Base-by-base conservation (phyloP, 1,140 invertebrate genomes). In the Zaprionus kolodkinae region DNA sequence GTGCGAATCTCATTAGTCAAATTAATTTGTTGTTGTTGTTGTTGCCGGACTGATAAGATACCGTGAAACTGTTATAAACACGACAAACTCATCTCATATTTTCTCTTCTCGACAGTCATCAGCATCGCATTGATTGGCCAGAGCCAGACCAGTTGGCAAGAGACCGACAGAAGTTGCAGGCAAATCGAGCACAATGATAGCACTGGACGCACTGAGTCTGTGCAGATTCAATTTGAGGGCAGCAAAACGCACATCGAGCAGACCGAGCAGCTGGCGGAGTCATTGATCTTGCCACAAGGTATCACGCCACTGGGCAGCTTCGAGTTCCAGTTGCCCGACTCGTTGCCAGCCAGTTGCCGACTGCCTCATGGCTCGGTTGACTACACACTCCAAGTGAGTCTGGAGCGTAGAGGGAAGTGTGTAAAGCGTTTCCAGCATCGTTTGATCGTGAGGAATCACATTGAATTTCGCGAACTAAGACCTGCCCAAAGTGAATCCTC, bases 151-250 rank as follows among this genome's bases (percentile, higher is more conserved):
- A 50, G 66, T 13, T 87, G 84, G 84, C 38, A 59, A 10, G 84
- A 87, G 55, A 5, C 66, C 3, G 38, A 33, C 5, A 48, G 15
- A 9, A n/a, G 7, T 45, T 40, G 65, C 38, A 56, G 69, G 27
- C 68, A 71, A 57, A 69, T 88, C 27, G 84, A 81, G 17, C 84
- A 88, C 15, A 89, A 88, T 50, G 84, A 88, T 15, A 72, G 81
- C 57, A 52, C 75, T 17, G 35, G 36, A 2, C 35, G 36, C 15
- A 17, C 36, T 6, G 75, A 85, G 21, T 35, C 48, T 0, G 6
- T 12, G 7, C 38, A 65, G 10, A 38, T 81, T 21, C 21, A 68
- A 9, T 88, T 63, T 52, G 70, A 17, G 2, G 69, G 52, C 36
- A 25, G 3, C 7, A 68, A 64, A 43, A 25, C 59, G 6, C 78